Evolutionary conservation across 2,113 vertebrate species (phyloP).

Genomic region (Nycticryphes semicollaris): DNA sequence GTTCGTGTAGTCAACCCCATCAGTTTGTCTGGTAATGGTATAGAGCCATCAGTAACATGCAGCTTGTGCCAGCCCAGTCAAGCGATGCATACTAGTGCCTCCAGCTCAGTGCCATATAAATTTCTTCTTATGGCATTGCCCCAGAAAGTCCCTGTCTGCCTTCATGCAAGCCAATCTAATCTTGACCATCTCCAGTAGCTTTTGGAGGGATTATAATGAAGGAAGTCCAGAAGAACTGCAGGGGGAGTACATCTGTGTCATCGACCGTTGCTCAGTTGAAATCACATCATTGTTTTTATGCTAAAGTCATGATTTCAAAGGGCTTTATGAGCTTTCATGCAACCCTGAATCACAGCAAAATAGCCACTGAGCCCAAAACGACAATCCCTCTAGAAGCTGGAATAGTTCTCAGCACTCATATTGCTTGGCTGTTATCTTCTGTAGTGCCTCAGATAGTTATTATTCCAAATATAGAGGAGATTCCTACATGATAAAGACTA

Average conservation of each 20-base stretch:
- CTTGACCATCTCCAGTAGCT: background rate
- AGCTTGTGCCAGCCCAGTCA: background rate
- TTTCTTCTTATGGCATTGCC: background rate
- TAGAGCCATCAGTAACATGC: background rate
- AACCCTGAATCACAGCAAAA: background rate
- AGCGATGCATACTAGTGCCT: background rate
- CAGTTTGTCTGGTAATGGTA: background rate
- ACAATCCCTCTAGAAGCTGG: background rate
- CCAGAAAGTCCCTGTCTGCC: background rate
- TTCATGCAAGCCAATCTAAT: background rate
- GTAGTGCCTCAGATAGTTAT: background rate
- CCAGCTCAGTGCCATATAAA: background rate
- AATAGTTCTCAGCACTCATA: background rate
- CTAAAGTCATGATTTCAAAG: background rate
- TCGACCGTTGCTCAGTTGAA: rapidly evolving
- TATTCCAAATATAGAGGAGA: background rate
- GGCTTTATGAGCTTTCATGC: background rate
- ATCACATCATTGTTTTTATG: background rate
- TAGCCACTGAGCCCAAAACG: background rate
- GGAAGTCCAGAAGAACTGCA: background rate
- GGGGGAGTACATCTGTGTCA: background rate
- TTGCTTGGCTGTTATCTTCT: background rate
- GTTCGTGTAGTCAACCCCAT: background rate
- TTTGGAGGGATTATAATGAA: background rate
- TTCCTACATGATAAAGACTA: background rate